Evolutionary conservation across 2,888 invertebrate genomes (phyloP), one percentile per base, ranked within the genome.

Genomic region (Tethea ocularis): DNA sequence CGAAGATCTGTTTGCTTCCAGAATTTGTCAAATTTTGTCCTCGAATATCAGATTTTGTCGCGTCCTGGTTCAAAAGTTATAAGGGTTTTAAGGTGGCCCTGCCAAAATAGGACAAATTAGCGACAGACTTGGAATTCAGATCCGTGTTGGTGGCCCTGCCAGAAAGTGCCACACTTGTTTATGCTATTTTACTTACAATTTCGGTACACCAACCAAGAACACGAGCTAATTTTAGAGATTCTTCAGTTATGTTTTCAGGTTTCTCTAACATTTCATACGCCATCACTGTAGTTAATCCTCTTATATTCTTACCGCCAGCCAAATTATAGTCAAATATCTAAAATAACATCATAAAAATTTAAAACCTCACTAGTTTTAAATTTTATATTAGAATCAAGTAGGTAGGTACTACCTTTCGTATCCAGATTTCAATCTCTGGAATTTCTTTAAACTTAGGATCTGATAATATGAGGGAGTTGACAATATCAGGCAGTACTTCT

Each of bases 171-270:
- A n/a, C n/a, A n/a, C n/a, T 2, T 24, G 24, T 24, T 6, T 6
- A 24, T 24, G 24, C 24, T 29, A 8, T 29, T 29, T 8, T 13
- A 33, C 94, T 91, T 88, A 98, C 98, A 95, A 98, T 94, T 95
- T 99, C 99, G 22, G 97, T 94, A 82, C 98, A 98, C 98, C 98
- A 98, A 57, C 98, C 98, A 67, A 98, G 88, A 69, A 97, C 95
- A 62, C 96, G 95, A 0, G 97, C 96, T 51, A 95, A 83, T 64
- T 94, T 94, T 56, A 97, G 83, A 63, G 96, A 96, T 64, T 97
- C 96, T 0, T 96, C 94, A 0, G 96, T 96, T 0, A 96, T 86
- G 51, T 95, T 93, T 52, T 94, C 88, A 0, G 94, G 91, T 36
- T 93, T 84, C 63, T 95, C 95, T 51, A 97, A 85, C 76, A 94